phyloP scores from a whole-genome alignment of 2,797 vertebrate species.

The Allochrocebus solatus region DNA sequence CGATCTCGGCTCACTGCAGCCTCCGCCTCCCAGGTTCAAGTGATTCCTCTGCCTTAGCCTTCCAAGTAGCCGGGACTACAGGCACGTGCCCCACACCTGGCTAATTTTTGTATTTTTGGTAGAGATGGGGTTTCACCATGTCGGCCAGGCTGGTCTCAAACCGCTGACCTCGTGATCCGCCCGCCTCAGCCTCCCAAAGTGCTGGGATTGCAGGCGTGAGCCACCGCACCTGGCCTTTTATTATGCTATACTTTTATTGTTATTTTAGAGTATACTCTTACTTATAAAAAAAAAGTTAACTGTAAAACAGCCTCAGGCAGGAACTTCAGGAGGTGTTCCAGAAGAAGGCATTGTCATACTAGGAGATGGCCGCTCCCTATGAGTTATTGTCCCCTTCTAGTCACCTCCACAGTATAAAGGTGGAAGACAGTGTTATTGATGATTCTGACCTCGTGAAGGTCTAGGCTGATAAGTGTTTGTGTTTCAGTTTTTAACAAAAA shows the following conservation, averaged over 20 bases:
- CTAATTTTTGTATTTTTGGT: too few relatives aligned
- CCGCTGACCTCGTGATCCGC: too few relatives aligned
- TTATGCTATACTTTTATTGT: background rate
- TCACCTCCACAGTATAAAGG: background rate
- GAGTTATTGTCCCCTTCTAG: background rate
- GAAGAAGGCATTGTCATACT: background rate
- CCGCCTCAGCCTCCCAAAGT: too few relatives aligned
- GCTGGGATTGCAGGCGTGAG: too few relatives aligned
- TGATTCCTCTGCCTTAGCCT: too few relatives aligned
- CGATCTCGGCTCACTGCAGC: too few relatives aligned
- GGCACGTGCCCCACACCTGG: too few relatives aligned
- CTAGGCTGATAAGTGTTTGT: background rate
- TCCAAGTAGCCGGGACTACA: too few relatives aligned
- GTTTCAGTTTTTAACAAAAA: background rate
- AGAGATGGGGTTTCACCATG: too few relatives aligned
- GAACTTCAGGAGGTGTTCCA: background rate
- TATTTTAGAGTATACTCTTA: background rate
- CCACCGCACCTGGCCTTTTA: background rate
- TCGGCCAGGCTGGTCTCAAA: too few relatives aligned
- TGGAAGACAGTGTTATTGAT: background rate
- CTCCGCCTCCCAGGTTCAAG: too few relatives aligned
- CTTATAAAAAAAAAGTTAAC: background rate
- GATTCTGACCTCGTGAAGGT: background rate
- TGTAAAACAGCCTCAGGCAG: background rate
- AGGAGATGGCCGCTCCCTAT: background rate